Evolutionary conservation across 2,888 invertebrate species (phyloP).

Genomic region (Salticus scenicus): DNA sequence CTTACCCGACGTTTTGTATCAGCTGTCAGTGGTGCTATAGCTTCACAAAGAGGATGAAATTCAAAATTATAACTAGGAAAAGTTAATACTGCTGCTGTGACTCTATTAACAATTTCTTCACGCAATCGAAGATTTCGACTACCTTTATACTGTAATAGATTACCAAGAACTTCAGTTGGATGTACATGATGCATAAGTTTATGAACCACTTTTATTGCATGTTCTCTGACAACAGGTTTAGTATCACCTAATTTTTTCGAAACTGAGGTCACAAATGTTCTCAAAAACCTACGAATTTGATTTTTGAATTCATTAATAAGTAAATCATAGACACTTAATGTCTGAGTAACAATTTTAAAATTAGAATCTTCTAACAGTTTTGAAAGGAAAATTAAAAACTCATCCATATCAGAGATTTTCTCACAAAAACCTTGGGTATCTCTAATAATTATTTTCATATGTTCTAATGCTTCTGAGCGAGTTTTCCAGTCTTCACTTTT

Average conservation of each 20-base stretch:
- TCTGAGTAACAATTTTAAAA: constrained; percentile 78
- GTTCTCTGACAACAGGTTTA: constrained; percentile 78
- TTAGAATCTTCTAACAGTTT: constrained; percentile 81
- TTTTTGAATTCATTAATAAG: constrained; percentile 77
- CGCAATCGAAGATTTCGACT: constrained; percentile 80
- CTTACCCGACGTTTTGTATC: constrained; percentile 85
- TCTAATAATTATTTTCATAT: constrained; percentile 79
- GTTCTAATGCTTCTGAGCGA: constrained; percentile 80
- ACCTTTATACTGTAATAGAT: constrained; percentile 78
- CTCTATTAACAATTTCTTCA: constrained; percentile 85
- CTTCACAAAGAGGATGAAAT: constrained; percentile 76
- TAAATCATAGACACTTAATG: constrained; percentile 77
- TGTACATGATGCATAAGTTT: constrained; percentile 78
- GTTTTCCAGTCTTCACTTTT: constrained; percentile 79
- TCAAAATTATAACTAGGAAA: constrained; percentile 87
- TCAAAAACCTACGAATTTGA: constrained; percentile 77
- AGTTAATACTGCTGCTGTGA: constrained; percentile 85
- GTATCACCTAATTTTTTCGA: constrained; percentile 78
- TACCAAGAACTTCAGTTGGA: constrained; percentile 79
- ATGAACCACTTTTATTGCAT: constrained; percentile 78
- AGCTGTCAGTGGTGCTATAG: constrained; percentile 77
- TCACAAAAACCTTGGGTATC: constrained; percentile 71
- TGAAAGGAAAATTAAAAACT: constrained; percentile 81
- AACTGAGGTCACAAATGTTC: constrained; percentile 77
- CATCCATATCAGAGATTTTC: constrained; percentile 81